Conservation (phyloP, 2,888 invertebrate species). For the Halictus ligatus region DNA sequence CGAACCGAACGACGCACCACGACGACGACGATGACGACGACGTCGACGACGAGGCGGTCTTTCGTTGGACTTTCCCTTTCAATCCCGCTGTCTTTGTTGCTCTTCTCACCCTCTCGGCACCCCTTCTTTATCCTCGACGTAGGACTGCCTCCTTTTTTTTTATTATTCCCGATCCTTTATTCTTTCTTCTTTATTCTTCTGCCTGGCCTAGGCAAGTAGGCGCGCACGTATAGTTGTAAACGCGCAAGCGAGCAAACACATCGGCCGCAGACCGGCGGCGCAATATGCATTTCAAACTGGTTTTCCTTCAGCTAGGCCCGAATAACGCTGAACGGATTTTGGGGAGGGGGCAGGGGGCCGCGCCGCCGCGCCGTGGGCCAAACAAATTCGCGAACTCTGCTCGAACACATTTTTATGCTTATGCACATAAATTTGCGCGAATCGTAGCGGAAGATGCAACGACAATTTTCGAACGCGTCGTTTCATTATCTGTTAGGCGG, state of each 20-base stretch:
- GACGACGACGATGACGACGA: neutral
- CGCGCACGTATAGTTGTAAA: constrained; percentile 43
- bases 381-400: neutral
- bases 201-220: constrained; percentile 67
- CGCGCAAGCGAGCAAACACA: constrained; percentile 21
- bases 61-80: constrained; percentile 53
- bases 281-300: constrained; percentile 77
- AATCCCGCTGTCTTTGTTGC: constrained; percentile 44
- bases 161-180: constrained; percentile 78
- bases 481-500: neutral
- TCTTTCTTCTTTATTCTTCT: constrained; percentile 77
- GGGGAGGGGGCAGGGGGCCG: neutral
- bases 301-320: constrained; percentile 64
- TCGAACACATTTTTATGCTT: neutral
- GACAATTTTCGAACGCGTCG: neutral
- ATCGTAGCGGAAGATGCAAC: neutral
- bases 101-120: constrained; percentile 39
- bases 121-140: constrained; percentile 53
- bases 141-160: constrained; percentile 64
- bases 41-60: constrained; percentile 23
- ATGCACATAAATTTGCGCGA: neutral
- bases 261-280: constrained; percentile 60
- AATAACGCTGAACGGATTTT: constrained; percentile 22
- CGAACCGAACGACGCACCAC: neutral
- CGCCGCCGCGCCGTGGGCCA: neutral